Percentiles rank a stretch among this genome's conserved stretches.
Conservation (phyloP, 2,888 invertebrate species). For the Apeira syringaria region DNA sequence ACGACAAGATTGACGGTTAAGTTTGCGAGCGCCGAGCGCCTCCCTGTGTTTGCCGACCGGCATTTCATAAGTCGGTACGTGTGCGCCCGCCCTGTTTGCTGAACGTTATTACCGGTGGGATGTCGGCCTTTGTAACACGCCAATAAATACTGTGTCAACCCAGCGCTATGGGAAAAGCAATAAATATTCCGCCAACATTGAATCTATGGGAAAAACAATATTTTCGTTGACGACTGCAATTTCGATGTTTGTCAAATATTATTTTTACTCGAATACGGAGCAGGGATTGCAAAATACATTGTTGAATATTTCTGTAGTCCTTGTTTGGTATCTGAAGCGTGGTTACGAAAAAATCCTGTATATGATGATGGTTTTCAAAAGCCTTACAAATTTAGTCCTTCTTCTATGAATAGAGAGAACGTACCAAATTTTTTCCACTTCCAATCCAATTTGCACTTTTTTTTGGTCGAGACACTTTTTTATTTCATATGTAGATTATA, state of each 20-base stretch:
- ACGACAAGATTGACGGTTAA: constrained; percentile 36
- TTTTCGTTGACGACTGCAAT: constrained; percentile 43
- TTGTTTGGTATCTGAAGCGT: too few relatives aligned
- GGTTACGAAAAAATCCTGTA: too few relatives aligned
- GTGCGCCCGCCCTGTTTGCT: constrained; percentile 26
- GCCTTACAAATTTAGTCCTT: too few relatives aligned
- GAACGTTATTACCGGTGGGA: constrained; percentile 26
- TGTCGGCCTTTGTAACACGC: constrained; percentile 24
- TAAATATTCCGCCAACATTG: constrained; percentile 26
- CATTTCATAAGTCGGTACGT: constrained; percentile 44
- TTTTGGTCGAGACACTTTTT: too few relatives aligned
- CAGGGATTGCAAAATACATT: background rate
- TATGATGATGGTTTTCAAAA: too few relatives aligned
- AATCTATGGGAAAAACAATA: constrained; percentile 44
- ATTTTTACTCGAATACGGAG: constrained; percentile 20
- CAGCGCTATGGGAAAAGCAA: constrained; percentile 36
- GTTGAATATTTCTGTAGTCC: too few relatives aligned
- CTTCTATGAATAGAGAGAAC: too few relatives aligned
- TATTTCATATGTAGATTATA: too few relatives aligned
- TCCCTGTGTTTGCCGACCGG: constrained; percentile 59
- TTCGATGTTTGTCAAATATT: constrained; percentile 33
- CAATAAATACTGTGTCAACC: constrained; percentile 27
- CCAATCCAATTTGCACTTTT: too few relatives aligned
- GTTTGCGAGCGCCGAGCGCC: constrained; percentile 41
- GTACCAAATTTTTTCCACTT: too few relatives aligned